Percentiles rank a stretch among this genome's conserved stretches.
phyloP scores from a whole-genome alignment of 2,888 invertebrate genomes.

The Strigamia crassipes region DNA sequence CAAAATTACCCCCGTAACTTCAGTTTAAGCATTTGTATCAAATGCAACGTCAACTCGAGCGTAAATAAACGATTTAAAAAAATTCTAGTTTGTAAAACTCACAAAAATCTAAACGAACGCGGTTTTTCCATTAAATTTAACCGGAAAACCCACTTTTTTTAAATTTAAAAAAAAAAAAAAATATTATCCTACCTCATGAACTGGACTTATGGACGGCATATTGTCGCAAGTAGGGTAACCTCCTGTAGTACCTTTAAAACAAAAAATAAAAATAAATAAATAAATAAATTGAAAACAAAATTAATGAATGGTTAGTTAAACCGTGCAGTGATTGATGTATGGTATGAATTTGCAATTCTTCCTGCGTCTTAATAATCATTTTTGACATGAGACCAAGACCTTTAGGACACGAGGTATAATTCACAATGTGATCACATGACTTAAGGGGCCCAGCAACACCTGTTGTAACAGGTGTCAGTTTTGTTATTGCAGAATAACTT shows the following conservation, averaged over 20 bases:
- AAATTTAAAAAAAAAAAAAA: neutral
- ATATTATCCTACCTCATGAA: neutral
- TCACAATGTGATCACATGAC: neutral
- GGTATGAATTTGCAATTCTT: neutral
- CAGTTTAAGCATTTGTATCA: too few relatives aligned
- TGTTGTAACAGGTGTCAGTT: neutral
- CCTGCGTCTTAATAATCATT: neutral
- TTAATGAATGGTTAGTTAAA: neutral
- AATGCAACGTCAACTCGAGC: too few relatives aligned
- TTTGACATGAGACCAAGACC: neutral
- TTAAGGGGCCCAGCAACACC: constrained; percentile 4
- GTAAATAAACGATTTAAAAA: too few relatives aligned
- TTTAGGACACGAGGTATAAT: neutral
- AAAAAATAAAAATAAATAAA: neutral
- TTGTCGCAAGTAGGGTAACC: neutral
- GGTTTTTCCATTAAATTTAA: too few relatives aligned
- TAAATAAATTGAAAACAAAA: neutral
- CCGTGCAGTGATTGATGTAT: too few relatives aligned
- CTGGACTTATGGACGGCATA: constrained; percentile 4
- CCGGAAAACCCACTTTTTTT: neutral
- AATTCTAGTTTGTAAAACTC: too few relatives aligned
- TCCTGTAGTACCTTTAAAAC: neutral
- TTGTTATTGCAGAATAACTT: neutral
- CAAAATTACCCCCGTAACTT: too few relatives aligned
- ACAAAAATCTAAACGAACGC: too few relatives aligned